These are phyloP conservation scores for Gymnogyps californianus DNA, from an alignment of 2,113 vertebrate species.

Conservation along the genomic window DNA sequence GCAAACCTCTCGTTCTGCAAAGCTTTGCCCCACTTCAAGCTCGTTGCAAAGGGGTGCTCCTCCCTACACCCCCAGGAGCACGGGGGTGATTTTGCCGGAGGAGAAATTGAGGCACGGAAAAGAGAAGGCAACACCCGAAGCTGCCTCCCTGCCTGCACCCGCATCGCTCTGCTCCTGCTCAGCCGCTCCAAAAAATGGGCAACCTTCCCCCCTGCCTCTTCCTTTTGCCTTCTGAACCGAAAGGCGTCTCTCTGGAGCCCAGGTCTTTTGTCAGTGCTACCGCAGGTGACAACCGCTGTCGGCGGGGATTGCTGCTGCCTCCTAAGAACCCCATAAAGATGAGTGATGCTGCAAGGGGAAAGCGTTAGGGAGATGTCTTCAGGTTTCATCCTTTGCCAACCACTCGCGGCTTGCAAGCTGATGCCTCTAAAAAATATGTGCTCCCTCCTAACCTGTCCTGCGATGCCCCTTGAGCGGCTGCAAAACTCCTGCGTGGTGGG, in stretches of 20 bases:
- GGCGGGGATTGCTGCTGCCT: neutral
- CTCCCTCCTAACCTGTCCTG: neutral
- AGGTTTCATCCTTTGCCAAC: neutral
- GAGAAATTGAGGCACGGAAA: neutral
- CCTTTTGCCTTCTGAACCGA: neutral
- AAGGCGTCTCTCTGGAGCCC: neutral
- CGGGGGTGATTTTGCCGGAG: accelerated
- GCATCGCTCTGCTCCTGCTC: neutral
- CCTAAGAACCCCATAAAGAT: neutral
- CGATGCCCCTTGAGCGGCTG: neutral
- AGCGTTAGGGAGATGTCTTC: neutral
- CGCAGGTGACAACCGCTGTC: neutral
- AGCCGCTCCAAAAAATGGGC: accelerated
- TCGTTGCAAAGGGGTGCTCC: neutral
- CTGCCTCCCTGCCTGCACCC: neutral
- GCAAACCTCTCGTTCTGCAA: neutral
- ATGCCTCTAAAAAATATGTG: neutral
- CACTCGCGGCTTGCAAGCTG: accelerated
- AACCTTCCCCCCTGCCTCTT: accelerated
- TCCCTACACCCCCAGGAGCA: accelerated
- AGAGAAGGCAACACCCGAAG: accelerated
- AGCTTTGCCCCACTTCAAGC: neutral
- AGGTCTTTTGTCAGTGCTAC: neutral
- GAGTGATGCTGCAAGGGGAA: neutral
- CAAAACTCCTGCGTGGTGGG: neutral